phyloP scores from a whole-genome alignment of 2,888 invertebrate genomes.

The Tachina lurida region DNA sequence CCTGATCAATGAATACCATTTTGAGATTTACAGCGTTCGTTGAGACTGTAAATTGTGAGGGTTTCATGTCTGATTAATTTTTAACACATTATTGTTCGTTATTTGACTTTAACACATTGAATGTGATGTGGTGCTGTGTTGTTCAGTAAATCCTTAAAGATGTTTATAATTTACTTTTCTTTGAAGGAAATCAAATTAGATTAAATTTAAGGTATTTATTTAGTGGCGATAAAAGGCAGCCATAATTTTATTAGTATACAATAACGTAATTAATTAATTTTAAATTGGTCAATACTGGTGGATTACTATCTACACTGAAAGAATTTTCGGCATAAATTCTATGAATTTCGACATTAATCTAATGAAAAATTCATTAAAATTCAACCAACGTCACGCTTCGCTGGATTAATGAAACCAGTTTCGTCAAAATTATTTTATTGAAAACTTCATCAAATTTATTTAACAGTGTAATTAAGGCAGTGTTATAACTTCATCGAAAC shows the following conservation, averaged over 20 bases:
- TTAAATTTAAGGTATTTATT: conserved; percentile 2
- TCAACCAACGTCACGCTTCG: no score
- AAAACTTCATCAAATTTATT: no score
- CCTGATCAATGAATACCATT: not conserved
- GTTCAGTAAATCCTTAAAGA: conserved; percentile 19
- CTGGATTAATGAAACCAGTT: no score
- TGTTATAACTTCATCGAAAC: no score
- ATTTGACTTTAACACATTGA: conserved; percentile 49
- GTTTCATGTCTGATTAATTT: conserved; percentile 46
- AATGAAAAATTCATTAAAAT: no score
- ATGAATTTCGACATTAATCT: no score
- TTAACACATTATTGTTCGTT: conserved; percentile 30
- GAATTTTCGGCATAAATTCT: no score
- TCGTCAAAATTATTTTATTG: no score
- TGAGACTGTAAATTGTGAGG: conserved; percentile 4
- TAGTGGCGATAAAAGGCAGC: not conserved
- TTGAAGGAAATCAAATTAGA: not conserved
- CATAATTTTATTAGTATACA: not conserved
- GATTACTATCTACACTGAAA: no score
- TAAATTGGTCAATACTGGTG: not conserved
- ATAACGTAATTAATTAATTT: conserved; percentile 9
- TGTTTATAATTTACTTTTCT: conserved; percentile 15
- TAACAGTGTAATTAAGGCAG: no score
- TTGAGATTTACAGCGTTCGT: not conserved
- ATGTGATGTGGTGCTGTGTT: not conserved